Conservation (phyloP, 2,113 vertebrate species). For the Alexandromys fortis region DNA sequence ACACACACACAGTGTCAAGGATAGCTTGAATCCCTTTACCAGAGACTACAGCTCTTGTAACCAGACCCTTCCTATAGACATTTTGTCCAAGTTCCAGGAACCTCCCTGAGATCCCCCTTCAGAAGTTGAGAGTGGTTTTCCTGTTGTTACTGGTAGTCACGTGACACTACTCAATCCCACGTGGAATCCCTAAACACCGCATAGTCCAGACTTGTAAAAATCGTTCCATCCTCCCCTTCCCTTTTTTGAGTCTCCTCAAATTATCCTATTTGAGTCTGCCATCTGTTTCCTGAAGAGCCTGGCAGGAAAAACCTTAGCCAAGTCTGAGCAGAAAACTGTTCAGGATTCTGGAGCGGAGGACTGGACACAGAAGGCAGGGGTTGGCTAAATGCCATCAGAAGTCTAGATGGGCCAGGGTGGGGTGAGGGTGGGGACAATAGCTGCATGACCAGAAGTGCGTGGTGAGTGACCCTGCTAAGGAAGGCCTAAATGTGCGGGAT, state of each 20-base stretch:
- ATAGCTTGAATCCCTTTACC: background rate
- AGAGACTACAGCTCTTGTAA: background rate
- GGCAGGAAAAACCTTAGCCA: background rate
- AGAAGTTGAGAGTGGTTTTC: background rate
- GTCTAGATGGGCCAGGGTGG: background rate
- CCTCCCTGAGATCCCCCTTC: background rate
- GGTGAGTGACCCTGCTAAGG: background rate
- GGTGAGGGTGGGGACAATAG: background rate
- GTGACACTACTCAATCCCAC: background rate
- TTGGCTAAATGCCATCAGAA: background rate
- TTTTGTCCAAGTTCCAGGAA: background rate
- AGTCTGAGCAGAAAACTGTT: background rate
- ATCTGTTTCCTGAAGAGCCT: constrained; percentile 39
- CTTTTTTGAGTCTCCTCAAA: background rate
- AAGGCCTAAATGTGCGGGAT: background rate
- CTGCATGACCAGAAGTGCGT: background rate
- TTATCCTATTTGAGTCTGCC: constrained; percentile 3
- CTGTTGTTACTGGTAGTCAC: background rate
- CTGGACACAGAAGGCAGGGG: background rate
- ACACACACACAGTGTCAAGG: background rate
- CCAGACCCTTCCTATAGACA: background rate
- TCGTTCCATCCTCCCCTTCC: background rate
- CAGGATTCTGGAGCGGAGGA: background rate
- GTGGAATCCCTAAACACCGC: background rate
- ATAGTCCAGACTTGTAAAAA: background rate